Percentiles rank a stretch among this genome's conserved stretches.
phyloP scores from a whole-genome alignment of 2,113 vertebrate species.

The mouse (Mus musculus) region DNA sequence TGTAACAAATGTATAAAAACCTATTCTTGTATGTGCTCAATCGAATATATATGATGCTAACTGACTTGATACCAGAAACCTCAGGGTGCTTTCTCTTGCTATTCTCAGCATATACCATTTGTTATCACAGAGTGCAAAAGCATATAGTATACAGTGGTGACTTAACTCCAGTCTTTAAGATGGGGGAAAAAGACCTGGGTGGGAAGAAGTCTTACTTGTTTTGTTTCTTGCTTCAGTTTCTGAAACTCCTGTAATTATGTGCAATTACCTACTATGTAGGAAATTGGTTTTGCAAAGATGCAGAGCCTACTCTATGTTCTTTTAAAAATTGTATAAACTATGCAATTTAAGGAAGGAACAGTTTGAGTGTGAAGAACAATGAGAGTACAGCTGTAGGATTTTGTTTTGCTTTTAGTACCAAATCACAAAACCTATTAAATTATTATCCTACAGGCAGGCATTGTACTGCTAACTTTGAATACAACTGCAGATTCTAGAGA shows the following conservation, averaged over 20 bases:
- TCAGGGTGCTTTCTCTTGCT: background rate
- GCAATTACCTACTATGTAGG: constrained; percentile 81
- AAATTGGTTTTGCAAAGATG: constrained; percentile 82
- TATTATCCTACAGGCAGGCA: constrained; percentile 88
- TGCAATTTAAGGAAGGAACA: constrained; percentile 81
- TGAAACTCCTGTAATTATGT: constrained; percentile 83
- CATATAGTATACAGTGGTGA: constrained; percentile 69
- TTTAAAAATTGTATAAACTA: constrained; percentile 81
- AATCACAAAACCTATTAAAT: constrained; percentile 88
- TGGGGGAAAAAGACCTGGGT: background rate
- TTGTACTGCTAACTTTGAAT: constrained; percentile 83
- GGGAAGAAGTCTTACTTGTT: constrained; percentile 49
- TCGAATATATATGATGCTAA: background rate
- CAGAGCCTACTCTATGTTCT: constrained; percentile 78
- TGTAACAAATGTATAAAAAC: constrained; percentile 38
- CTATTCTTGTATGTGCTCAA: background rate
- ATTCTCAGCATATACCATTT: constrained; percentile 26
- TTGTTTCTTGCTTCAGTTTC: constrained; percentile 80
- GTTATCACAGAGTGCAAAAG: constrained; percentile 47
- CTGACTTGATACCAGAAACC: constrained; percentile 27
- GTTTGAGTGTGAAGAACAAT: constrained; percentile 84
- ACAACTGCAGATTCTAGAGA: constrained; percentile 82
- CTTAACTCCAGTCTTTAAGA: constrained; percentile 69
- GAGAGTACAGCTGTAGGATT: constrained; percentile 87
- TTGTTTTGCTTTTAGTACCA: constrained; percentile 87